These are phyloP conservation scores for Leptinotarsa rubiginosa DNA, from an alignment of 2,888 invertebrate species.

Conservation along the genomic window DNA sequence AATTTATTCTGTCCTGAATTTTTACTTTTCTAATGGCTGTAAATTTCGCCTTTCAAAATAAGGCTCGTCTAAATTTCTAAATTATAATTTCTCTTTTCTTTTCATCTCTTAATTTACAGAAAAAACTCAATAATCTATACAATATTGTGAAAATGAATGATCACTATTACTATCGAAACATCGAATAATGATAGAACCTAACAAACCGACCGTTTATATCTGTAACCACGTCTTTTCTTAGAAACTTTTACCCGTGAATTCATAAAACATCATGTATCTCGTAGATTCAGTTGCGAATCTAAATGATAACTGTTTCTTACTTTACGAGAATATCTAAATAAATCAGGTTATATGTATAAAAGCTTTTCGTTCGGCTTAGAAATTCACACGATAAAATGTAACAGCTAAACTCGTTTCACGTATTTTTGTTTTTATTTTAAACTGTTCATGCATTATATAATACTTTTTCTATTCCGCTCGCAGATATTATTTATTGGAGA, in stretches of 20 bases:
- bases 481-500: constrained; percentile 40
- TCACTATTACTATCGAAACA: no score
- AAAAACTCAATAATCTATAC: no score
- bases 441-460: constrained; percentile 42
- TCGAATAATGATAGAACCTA: neutral
- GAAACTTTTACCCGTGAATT: constrained; percentile 18
- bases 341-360: constrained; percentile 50
- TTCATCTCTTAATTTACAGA: no score
- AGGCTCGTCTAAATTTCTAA: no score
- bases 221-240: constrained; percentile 13
- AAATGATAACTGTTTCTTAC: constrained; percentile 44
- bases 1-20: no score
- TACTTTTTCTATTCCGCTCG: constrained; percentile 39
- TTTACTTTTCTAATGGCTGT: no score
- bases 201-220: neutral
- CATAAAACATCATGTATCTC: constrained; percentile 14
- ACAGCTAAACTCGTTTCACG: constrained; percentile 40
- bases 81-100: no score
- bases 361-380: constrained; percentile 39
- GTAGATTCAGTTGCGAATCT: constrained; percentile 26
- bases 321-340: constrained; percentile 52
- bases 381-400: constrained; percentile 46
- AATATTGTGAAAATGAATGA: no score
- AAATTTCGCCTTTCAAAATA: no score
- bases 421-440: constrained; percentile 39